These are phyloP conservation scores for Dipodomys stephensi DNA, from an alignment of 2,113 vertebrate genomes.

Conservation along the genomic window DNA sequence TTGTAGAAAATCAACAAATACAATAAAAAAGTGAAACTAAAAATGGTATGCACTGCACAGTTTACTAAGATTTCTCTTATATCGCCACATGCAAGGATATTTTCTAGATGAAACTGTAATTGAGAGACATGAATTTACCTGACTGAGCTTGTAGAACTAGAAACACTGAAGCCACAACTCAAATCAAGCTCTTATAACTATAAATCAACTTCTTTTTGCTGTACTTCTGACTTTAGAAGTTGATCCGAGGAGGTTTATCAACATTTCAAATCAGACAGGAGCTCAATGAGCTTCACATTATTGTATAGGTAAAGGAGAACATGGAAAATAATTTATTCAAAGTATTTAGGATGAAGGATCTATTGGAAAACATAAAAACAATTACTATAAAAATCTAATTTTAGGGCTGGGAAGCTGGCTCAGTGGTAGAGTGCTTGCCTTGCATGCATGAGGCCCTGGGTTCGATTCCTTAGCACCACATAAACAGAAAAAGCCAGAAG, in stretches of 20 bases:
- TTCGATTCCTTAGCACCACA: too few species aligned
- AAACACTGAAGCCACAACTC: background rate
- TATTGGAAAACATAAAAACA: constrained; percentile 27
- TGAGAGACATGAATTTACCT: constrained; percentile 22
- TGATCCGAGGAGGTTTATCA: background rate
- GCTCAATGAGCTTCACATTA: background rate
- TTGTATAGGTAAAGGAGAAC: background rate
- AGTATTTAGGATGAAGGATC: background rate
- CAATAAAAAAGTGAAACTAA: constrained; percentile 4
- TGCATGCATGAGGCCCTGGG: too few species aligned
- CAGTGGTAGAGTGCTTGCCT: too few species aligned
- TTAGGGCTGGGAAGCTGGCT: background rate
- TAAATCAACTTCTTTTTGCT: background rate
- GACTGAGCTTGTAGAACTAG: background rate
- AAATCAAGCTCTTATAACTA: background rate
- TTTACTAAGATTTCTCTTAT: background rate
- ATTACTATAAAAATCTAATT: background rate
- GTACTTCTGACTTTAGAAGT: background rate
- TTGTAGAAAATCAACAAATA: background rate
- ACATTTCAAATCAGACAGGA: constrained; percentile 17
- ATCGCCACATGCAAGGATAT: background rate
- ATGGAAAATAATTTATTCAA: constrained; percentile 24
- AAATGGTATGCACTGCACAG: background rate
- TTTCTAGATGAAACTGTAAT: constrained; percentile 5
- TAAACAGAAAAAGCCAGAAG: too few species aligned